Evolutionary conservation across 1,140 invertebrate genomes (phyloP).

Genomic region (Centruroides sculpturatus): DNA sequence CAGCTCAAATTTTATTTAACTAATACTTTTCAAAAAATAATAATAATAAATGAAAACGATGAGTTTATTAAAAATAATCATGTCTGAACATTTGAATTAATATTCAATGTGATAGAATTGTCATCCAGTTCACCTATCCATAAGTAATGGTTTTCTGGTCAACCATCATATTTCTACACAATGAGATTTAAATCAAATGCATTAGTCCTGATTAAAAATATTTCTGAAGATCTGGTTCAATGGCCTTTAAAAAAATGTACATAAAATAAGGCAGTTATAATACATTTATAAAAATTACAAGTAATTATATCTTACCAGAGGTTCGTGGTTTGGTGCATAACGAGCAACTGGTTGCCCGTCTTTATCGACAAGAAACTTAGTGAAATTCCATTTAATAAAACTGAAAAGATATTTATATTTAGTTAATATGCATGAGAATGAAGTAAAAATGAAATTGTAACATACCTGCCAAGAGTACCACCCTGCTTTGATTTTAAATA

Average conservation of each 20-base stretch:
- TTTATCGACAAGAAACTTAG: conserved; percentile 83
- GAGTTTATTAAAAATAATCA: no score
- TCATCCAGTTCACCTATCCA: no score
- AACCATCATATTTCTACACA: no score
- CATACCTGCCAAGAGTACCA: conserved; percentile 24
- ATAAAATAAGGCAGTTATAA: neutral
- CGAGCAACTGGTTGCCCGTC: conserved; percentile 69
- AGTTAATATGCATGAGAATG: neutral
- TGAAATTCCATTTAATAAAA: conserved; percentile 92
- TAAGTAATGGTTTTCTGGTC: no score
- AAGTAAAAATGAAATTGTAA: neutral
- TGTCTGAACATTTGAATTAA: no score
- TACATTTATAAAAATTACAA: neutral
- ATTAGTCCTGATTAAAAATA: neutral
- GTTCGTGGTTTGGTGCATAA: conserved; percentile 58
- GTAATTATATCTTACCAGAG: conserved; percentile 35
- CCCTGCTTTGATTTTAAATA: conserved; percentile 66
- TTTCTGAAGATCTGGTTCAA: conserved; percentile 22
- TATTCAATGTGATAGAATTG: no score
- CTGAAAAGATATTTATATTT: no score
- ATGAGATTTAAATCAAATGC: no score
- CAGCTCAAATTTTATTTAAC: no score
- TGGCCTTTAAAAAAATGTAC: conserved; percentile 18
- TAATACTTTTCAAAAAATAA: no score
- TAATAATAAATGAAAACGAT: no score